Percentiles rank a stretch among this genome's conserved stretches.
phyloP scores from a whole-genome alignment of 2,888 invertebrate species.

The Troides oblongomaculatus region DNA sequence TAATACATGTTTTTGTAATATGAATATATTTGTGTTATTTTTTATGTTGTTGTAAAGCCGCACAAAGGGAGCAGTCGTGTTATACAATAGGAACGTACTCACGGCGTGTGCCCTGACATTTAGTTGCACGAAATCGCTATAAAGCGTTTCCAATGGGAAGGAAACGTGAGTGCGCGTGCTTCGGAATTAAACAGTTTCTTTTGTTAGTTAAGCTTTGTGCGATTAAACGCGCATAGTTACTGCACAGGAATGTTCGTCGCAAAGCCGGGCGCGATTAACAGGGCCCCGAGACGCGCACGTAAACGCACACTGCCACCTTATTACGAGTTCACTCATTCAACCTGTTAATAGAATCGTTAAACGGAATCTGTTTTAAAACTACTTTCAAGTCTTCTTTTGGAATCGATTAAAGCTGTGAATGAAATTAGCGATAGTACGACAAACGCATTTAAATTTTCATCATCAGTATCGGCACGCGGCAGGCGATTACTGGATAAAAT shows the following conservation, averaged over 20 bases:
- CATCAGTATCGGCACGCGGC: too few species aligned
- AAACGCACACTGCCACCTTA: conserved; percentile 34
- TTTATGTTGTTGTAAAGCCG: background rate
- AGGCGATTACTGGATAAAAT: too few species aligned
- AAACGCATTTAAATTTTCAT: too few species aligned
- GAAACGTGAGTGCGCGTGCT: conserved; percentile 66
- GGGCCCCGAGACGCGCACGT: conserved; percentile 32
- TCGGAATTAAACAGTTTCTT: conserved; percentile 72
- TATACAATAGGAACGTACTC: conserved; percentile 34
- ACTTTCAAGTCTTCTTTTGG: background rate
- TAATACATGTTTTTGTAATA: too few species aligned
- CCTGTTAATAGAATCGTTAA: conserved; percentile 3
- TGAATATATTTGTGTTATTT: too few species aligned
- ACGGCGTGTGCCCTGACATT: conserved; percentile 21
- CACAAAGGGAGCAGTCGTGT: conserved; percentile 13
- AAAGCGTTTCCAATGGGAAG: conserved; percentile 52
- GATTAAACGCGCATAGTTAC: conserved; percentile 61
- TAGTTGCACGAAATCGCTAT: conserved; percentile 44
- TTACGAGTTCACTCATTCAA: conserved; percentile 27
- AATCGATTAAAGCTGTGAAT: background rate
- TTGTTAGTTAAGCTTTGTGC: conserved; percentile 64
- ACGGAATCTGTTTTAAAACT: background rate
- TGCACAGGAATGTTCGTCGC: conserved; percentile 48
- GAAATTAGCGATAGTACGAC: too few species aligned
- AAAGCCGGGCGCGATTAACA: conserved; percentile 44